phyloP scores from a whole-genome alignment of 1,140 invertebrate genomes.

The Macrocentrus cingulum region DNA sequence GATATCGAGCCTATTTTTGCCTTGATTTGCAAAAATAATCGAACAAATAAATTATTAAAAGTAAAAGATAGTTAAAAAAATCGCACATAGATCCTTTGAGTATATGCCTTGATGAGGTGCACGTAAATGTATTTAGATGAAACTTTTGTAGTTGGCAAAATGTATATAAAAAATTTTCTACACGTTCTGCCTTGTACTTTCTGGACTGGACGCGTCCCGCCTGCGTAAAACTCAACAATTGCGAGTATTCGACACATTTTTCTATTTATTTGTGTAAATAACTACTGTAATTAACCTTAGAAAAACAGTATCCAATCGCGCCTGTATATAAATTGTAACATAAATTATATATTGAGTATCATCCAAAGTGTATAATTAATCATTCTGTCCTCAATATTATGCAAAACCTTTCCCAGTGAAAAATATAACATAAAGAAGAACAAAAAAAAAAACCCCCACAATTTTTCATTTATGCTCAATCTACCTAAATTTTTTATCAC shows the following conservation, averaged over 20 bases:
- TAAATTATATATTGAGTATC: slow-evolving; percentile 38
- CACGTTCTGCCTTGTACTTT: slow-evolving; percentile 11
- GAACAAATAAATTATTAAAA: slow-evolving; percentile 4
- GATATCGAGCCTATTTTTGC: slow-evolving; percentile 10
- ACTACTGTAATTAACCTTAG: slow-evolving; percentile 21
- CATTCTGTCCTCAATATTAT: slow-evolving; percentile 6
- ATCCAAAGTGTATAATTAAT: slow-evolving; percentile 31
- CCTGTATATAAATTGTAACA: slow-evolving; percentile 49
- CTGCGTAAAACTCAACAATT: background rate
- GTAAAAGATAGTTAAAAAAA: background rate
- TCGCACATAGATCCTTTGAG: background rate
- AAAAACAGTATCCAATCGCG: slow-evolving; percentile 23
- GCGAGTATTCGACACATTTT: no score
- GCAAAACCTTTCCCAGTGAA: no score
- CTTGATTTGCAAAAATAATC: slow-evolving; percentile 1
- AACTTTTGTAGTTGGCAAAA: background rate
- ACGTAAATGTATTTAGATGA: slow-evolving; percentile 2
- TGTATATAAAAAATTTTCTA: slow-evolving; percentile 3
- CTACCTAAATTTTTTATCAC: no score
- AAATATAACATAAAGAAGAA: no score
- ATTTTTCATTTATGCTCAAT: no score
- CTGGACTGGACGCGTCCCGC: slow-evolving; percentile 13
- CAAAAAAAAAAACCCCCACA: no score
- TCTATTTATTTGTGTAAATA: slow-evolving; percentile 27
- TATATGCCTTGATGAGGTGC: no score